phyloP scores from a whole-genome alignment of 1,140 invertebrate species.

The Asobara japonica region DNA sequence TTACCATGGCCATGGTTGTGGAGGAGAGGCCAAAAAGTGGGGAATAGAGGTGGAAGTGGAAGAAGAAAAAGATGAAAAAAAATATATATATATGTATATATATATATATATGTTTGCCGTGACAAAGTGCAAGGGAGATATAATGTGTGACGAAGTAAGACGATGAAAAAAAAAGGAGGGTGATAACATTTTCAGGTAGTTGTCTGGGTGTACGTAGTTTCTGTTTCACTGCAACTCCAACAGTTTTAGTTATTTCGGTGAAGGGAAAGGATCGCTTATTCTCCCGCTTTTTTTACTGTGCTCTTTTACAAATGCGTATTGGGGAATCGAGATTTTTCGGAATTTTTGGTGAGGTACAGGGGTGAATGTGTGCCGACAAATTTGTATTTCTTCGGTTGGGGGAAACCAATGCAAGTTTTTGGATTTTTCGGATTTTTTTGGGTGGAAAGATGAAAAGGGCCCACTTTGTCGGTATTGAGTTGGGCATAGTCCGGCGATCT shows the following conservation, averaged over 20 bases:
- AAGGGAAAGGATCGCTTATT: background rate
- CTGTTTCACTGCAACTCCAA: background rate
- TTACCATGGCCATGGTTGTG: constrained; percentile 11
- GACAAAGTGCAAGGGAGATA: constrained; percentile 19
- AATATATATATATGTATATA: too few relatives aligned
- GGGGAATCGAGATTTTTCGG: too few relatives aligned
- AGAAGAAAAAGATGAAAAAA: constrained; percentile 9
- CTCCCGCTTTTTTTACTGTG: background rate
- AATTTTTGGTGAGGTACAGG: too few relatives aligned
- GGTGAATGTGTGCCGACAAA: too few relatives aligned
- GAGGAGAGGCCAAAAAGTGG: background rate
- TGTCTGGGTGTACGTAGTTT: background rate
- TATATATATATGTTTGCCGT: constrained; percentile 36
- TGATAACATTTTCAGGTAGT: constrained; percentile 26
- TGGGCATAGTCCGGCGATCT: too few relatives aligned
- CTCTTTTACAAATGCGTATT: background rate
- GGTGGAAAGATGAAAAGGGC: background rate
- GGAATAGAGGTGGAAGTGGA: background rate
- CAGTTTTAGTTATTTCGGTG: background rate
- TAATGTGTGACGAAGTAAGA: constrained; percentile 26
- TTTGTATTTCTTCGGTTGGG: too few relatives aligned
- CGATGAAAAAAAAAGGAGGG: constrained; percentile 16
- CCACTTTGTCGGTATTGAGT: background rate
- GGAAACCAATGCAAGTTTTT: too few relatives aligned
- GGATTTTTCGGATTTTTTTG: background rate